Base-by-base conservation (phyloP, 2,113 vertebrate species). In the Pagrus major region DNA sequence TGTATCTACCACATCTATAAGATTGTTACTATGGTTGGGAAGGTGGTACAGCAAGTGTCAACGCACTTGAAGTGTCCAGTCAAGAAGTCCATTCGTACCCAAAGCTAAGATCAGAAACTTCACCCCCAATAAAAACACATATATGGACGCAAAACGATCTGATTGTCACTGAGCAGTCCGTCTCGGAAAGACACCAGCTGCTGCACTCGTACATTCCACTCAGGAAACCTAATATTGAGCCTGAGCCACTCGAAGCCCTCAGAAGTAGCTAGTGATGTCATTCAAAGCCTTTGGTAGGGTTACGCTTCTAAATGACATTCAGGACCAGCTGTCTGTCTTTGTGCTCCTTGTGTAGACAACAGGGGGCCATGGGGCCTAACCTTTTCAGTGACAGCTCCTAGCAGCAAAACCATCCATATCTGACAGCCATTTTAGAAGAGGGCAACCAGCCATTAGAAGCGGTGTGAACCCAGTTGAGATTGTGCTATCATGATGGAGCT, bases 201-300 rank as follows among this genome's bases (percentile, higher is more conserved):
- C 56, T 80, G 67, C 76, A 71, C 71, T 73, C 44, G 23, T 69
- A 31, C 84, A 85, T 93, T 91, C 84, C 81, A 74, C 74, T 74
- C 39, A 27, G 41, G 88, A 92, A 94, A 92, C 86, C 81, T 84
- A 84, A 93, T 90, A 91, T 89, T 70, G 60, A 76, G 77, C 70
- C 51, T 56, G 41, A 69, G 84, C 81, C 44, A 59, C 51, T 87
- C 18, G 47, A 77, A 71, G 69, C 80, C 65, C 76, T 84, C 81
- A 68, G 81, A 89, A 88, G 83, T 82, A 89, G 81, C 85, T 80
- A 71, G 78, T 93, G 91, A 92, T 93, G 89, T 93, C 89, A 93
- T 79, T 89, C 52, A 84, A 80, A 85, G 82, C 76, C 70, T 87
- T 86, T 75, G 60, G 81, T 87, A 47, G 74, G 80, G 81, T 88